A percentile compares a stretch with the other conserved stretches of the same genome.
These are phyloP conservation scores for Ambastaia sidthimunki DNA, from an alignment of 2,797 vertebrate genomes.

Conservation along the genomic window DNA sequence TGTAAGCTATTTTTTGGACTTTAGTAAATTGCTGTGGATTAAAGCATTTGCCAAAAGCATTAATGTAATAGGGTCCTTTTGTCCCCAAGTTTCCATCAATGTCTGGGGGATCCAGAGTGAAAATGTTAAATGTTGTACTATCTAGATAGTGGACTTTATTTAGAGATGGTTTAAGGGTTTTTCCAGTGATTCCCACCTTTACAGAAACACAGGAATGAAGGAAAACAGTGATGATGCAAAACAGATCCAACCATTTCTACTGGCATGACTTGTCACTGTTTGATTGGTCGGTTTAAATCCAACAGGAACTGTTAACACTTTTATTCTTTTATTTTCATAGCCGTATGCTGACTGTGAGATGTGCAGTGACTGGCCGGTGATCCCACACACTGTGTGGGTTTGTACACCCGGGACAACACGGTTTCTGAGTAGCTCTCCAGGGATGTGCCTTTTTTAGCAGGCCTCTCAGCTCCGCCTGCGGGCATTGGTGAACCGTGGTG, in stretches of 20 bases:
- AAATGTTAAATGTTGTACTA: too few relatives aligned
- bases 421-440: conserved; percentile 42
- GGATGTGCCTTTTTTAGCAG: conserved; percentile 25
- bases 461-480: conserved; percentile 20
- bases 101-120: too few relatives aligned
- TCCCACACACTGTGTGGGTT: conserved; percentile 1
- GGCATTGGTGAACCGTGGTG: conserved; percentile 60
- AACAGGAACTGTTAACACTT: neutral
- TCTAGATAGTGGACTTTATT: too few relatives aligned
- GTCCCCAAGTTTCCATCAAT: too few relatives aligned
- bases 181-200: neutral
- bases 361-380: neutral
- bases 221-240: neutral
- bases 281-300: neutral
- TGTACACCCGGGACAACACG: neutral
- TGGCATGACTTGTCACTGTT: neutral
- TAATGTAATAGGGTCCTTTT: too few relatives aligned
- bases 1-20: too few relatives aligned
- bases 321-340: neutral
- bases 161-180: neutral
- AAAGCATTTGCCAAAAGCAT: too few relatives aligned
- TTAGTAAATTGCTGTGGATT: too few relatives aligned
- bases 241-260: neutral
- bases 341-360: neutral
- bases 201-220: too few relatives aligned